Base-by-base conservation (phyloP, 2,113 vertebrate genomes). In the Mesocricetus auratus region DNA sequence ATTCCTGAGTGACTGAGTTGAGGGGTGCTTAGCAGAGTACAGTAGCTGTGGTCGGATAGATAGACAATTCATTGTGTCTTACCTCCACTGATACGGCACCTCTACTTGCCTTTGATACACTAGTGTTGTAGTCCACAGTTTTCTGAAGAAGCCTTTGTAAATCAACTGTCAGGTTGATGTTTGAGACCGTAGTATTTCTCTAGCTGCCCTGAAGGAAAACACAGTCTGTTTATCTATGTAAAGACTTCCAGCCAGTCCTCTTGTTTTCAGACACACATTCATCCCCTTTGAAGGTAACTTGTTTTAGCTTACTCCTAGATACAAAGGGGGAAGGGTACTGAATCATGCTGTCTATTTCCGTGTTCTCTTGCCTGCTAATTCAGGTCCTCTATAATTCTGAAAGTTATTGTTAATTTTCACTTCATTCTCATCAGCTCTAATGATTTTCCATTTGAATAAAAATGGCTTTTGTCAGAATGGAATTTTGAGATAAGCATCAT, bases 361-460 rank as follows among this genome's bases (percentile, higher is more conserved):
- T 87, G 7, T 91, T 94, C 36, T 96, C 33, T 68, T 91, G 12
- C 69, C 47, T 93, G 53, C 69, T 94, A 73, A 89, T 66, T 31
- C 11, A 24, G 69, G 22, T 42, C 22, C 78, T 89, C 71, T 64
- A 13, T 71, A 75, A 50, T 16, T 89, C 33, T 89, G 24, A 86
- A 92, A 74, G 69, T 45, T 42, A 33, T 73, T 66, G 62, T n/a
- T 75, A 71, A 58, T 92, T 96, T 50, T 89, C 58, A 89, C 9
- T 26, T 86, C 19, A 60, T 82, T 58, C 56, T 7, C 36, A 36
- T 89, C 22, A 53, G 6, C 9, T 91, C 71, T 91, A 36, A 91
- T 42, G 45, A 75, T 93, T 50, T 92, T 36, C n/a, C 13, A 47
- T 62, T 36, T 66, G 42, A 13, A 15, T 24, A 62, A 62, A 64